phyloP scores from a whole-genome alignment of 2,797 vertebrate species.

The Gila robusta region DNA sequence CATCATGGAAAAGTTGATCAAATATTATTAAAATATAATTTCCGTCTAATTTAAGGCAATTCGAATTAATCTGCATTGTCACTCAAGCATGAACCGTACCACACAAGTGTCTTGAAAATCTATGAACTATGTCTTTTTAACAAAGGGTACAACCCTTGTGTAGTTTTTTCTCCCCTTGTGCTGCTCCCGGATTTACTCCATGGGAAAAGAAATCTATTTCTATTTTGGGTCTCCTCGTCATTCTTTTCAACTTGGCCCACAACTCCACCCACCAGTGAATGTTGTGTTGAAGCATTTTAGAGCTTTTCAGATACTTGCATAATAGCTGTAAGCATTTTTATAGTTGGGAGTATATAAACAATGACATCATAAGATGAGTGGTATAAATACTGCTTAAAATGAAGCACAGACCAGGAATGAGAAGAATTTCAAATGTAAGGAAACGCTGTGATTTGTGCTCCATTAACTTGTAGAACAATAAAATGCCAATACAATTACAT shows the following conservation, averaged over 20 bases:
- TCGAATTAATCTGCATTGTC: background rate
- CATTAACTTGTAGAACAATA: background rate
- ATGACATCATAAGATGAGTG: background rate
- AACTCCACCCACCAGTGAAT: constrained; percentile 61
- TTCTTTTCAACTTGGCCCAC: constrained; percentile 71
- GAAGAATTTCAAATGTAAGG: background rate
- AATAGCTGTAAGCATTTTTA: background rate
- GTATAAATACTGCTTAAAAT: background rate
- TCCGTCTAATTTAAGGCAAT: background rate
- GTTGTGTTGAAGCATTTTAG: constrained; percentile 61
- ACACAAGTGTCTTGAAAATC: background rate
- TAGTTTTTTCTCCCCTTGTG: constrained; percentile 43
- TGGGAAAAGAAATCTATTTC: constrained; percentile 80
- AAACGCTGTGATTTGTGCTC: background rate
- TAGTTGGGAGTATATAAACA: background rate
- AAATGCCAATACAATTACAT: background rate
- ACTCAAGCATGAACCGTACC: background rate
- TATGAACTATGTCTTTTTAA: constrained; percentile 7
- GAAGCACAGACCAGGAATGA: background rate
- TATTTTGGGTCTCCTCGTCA: constrained; percentile 81
- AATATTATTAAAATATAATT: background rate
- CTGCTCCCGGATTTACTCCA: constrained; percentile 72
- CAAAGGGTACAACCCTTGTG: background rate
- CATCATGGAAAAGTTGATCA: background rate
- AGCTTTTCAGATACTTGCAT: constrained; percentile 13